Base-by-base conservation (phyloP, 2,797 vertebrate species). In the Hephaestus fuliginosus region DNA sequence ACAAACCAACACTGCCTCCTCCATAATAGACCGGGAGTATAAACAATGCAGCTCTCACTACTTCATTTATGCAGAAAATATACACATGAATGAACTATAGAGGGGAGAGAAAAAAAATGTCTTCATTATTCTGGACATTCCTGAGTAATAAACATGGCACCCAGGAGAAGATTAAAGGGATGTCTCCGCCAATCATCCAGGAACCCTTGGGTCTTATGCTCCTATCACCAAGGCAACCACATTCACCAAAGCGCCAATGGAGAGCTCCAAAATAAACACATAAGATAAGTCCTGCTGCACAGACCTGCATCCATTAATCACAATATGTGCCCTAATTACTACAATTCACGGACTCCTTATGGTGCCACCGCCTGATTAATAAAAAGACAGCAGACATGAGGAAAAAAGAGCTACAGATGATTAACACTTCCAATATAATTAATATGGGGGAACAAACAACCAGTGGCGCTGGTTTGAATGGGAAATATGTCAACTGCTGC, bases 141-240 rank as follows among this genome's bases (percentile, higher is more conserved):
- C 69, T 65, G 20, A 17, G 53, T 79, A 36, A 81, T 82, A 81
- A 86, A 85, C 69, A 75, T 43, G 79, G 44, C 67, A 80, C 9
- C 70, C 56, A 57, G n/a, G 63, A 70, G 56, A 76, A 62, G 87
- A 89, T 86, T 69, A 89, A 77, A 75, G 44, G 64, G 71, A 67
- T 74, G 60, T 86, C 80, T 72, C 66, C 89, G 82, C 66, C 85
- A 83, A 52, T 88, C 83, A 76, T 44, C 20, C 74, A 67, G 36
- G 25, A 66, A 57, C 30, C 81, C 66, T 52, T 70, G 78, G 82
- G 43, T 78, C 74, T 78, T 81, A 64, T 83, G 63, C 83, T 75
- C 62, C 64, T 52, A 66, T 94, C 89, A 89, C 93, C 92, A 93
- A 86, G 92, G 91, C 86, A 95, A 95, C 94, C 85, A 73, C 65